These are phyloP conservation scores for Drosophila serrata DNA, from an alignment of 1,140 invertebrate species.

Conservation along the genomic window DNA sequence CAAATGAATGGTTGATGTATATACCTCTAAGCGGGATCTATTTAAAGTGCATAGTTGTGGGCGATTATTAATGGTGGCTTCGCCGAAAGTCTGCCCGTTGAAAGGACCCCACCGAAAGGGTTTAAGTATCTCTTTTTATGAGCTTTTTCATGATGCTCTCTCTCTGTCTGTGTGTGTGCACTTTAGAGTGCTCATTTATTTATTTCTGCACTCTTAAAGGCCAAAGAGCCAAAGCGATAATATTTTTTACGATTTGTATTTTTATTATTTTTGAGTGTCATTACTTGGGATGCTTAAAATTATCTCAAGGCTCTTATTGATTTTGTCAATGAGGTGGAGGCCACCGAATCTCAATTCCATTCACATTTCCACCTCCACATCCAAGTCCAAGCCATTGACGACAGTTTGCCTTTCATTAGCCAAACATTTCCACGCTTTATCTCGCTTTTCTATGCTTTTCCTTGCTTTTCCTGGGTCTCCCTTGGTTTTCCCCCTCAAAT, in stretches of 20 bases:
- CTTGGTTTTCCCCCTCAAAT: background rate
- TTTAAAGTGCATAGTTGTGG: conserved; percentile 16
- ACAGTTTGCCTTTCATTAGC: conserved; percentile 43
- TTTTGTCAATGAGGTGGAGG: conserved; percentile 46
- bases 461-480: background rate
- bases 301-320: conserved; percentile 74
- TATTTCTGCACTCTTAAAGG: conserved; percentile 14
- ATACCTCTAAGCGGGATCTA: conserved; percentile 9
- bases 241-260: conserved; percentile 25
- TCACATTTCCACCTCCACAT: background rate
- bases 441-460: background rate
- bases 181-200: conserved; percentile 15
- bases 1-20: conserved; percentile 40
- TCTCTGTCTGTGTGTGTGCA: background rate
- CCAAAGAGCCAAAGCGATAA: background rate
- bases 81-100: background rate
- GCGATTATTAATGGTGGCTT: conserved; percentile 43
- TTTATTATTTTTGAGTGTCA: conserved; percentile 42
- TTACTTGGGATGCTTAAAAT: conserved; percentile 53
- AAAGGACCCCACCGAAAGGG: conserved; percentile 1
- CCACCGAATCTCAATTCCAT: conserved; percentile 6
- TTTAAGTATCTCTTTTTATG: conserved; percentile 13
- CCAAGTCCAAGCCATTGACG: conserved; percentile 12
- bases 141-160: conserved; percentile 3
- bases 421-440: conserved; percentile 7